Percentiles rank a stretch among this genome's conserved stretches.
Evolutionary conservation across 2,888 invertebrate species (phyloP).

Genomic region (Hartigia nigra): DNA sequence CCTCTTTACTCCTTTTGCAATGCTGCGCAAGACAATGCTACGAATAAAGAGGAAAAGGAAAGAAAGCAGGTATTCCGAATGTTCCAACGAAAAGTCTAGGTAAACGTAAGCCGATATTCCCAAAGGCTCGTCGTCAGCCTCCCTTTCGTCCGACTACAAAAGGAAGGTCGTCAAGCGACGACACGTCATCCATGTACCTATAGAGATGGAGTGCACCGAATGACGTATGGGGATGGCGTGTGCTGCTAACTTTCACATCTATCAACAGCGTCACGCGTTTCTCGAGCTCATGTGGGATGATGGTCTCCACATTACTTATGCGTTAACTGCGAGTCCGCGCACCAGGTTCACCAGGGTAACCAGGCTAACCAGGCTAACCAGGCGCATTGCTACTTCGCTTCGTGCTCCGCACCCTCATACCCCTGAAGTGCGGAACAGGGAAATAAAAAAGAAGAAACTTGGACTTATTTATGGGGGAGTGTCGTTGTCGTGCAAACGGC

Average conservation of each 20-base stretch:
- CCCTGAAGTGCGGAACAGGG: neutral
- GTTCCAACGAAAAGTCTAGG: too few species aligned
- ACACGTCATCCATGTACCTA: neutral
- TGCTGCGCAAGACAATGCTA: too few species aligned
- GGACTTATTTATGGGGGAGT: neutral
- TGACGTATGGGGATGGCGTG: slow-evolving; percentile 41
- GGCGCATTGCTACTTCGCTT: neutral
- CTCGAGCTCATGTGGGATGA: slow-evolving; percentile 2
- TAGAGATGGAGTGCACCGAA: slow-evolving; percentile 23
- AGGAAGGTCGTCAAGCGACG: neutral
- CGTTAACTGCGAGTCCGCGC: neutral
- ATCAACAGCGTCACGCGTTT: slow-evolving; percentile 32
- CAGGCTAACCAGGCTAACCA: too few species aligned
- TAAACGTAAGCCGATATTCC: too few species aligned
- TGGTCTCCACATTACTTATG: neutral
- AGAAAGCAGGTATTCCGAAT: too few species aligned
- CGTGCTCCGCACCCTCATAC: too few species aligned
- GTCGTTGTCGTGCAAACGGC: neutral
- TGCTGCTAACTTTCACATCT: slow-evolving; percentile 38
- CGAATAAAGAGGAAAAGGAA: too few species aligned
- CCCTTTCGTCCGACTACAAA: neutral
- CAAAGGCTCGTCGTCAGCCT: too few species aligned
- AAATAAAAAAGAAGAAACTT: neutral
- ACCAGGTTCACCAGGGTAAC: too few species aligned
- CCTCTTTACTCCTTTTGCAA: too few species aligned